Conservation (phyloP, 2,113 vertebrate genomes). For the Oxyura jamaicensis region DNA sequence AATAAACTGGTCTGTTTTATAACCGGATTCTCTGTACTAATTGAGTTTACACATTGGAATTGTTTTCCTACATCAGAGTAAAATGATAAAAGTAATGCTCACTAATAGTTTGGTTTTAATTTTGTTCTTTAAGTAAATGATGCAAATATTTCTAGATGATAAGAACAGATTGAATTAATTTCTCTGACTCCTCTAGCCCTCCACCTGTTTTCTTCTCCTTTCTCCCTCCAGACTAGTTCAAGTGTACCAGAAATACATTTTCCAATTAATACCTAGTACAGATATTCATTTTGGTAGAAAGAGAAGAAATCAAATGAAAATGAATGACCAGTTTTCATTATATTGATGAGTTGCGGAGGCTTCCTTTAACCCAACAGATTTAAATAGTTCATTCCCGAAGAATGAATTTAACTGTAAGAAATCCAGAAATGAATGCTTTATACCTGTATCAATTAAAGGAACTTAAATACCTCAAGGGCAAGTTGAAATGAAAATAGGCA, state of each 20-base stretch:
- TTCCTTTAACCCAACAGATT: conserved; percentile 14
- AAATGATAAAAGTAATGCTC: conserved; percentile 6
- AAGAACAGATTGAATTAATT: conserved; percentile 11
- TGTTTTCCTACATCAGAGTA: background rate
- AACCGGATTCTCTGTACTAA: conserved; percentile 29
- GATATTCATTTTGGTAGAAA: conserved; percentile 11
- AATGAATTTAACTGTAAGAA: conserved; percentile 46
- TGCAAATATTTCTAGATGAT: background rate
- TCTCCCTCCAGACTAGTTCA: background rate
- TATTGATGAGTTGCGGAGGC: conserved; percentile 12
- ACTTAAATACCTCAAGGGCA: conserved; percentile 36
- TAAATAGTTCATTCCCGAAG: conserved; percentile 39
- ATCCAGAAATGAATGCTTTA: conserved; percentile 29
- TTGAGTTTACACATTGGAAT: conserved; percentile 11
- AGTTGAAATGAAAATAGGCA: background rate
- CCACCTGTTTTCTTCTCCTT: background rate
- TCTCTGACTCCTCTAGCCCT: background rate
- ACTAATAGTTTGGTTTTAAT: background rate
- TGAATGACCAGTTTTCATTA: conserved; percentile 32
- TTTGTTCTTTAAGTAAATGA: conserved; percentile 21
- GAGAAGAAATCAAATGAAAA: conserved; percentile 46
- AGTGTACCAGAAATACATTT: background rate
- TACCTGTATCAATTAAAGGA: conserved; percentile 36
- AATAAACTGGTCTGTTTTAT: background rate
- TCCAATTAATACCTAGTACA: background rate